phyloP scores from a whole-genome alignment of 2,113 vertebrate species.

The Pogonocichla stellata region DNA sequence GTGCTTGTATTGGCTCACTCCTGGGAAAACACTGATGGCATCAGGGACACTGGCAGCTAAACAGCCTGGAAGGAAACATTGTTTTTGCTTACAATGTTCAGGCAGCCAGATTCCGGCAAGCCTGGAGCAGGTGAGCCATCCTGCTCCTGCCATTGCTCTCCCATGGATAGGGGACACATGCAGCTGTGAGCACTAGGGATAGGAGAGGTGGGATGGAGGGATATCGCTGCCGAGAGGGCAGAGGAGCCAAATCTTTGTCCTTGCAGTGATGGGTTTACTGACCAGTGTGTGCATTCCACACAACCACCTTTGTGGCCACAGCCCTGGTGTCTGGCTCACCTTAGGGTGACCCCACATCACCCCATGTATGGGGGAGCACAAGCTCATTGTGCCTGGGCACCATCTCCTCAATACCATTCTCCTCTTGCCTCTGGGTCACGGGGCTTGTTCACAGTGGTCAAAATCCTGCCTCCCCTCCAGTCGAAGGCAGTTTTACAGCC shows the following conservation, averaged over 20 bases:
- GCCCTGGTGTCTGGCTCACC: not conserved
- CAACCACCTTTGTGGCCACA: accelerated
- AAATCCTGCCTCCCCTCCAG: not conserved
- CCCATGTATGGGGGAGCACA: accelerated
- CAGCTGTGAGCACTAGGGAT: not conserved
- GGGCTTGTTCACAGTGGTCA: accelerated
- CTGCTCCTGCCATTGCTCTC: not conserved
- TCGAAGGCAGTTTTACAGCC: accelerated
- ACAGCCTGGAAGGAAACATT: not conserved
- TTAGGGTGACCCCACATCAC: not conserved
- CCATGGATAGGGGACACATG: accelerated
- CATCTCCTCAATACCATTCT: accelerated
- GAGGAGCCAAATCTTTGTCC: not conserved
- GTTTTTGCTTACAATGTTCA: not conserved
- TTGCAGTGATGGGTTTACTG: not conserved
- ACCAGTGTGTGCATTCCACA: accelerated
- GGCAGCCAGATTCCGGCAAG: not conserved
- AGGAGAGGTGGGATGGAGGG: not conserved
- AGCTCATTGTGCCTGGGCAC: not conserved
- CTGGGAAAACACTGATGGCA: not conserved
- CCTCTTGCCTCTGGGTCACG: not conserved
- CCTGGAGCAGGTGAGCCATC: not conserved
- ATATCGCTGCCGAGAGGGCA: not conserved
- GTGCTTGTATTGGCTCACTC: not conserved
- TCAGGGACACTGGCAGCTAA: not conserved